Percentiles rank a stretch among this genome's conserved stretches.
These are phyloP conservation scores for Hippocampus mohnikei DNA, from an alignment of 2,113 vertebrate genomes.

Conservation along the genomic window DNA sequence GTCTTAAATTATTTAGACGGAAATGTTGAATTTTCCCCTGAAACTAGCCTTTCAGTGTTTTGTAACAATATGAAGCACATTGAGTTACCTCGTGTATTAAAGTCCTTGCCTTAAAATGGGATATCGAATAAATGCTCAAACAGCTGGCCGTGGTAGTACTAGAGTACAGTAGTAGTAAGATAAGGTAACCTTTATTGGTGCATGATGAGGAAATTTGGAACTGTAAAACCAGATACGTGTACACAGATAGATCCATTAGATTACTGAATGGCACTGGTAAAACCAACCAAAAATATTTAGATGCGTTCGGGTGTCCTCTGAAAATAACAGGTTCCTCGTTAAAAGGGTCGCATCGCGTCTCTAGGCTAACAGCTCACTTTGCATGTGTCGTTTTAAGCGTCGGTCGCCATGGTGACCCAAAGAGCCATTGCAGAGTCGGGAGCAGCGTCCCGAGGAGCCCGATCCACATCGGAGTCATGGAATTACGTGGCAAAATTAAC, in stretches of 20 bases:
- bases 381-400: constrained; percentile 37
- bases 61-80: no score
- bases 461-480: background rate
- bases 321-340: background rate
- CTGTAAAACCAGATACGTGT: background rate
- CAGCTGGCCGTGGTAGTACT: no score
- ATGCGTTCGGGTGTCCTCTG: background rate
- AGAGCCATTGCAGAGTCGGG: constrained; percentile 6
- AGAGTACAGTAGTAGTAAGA: no score
- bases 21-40: no score
- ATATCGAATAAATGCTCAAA: no score
- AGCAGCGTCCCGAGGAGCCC: background rate
- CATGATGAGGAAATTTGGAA: no score
- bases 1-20: no score
- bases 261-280: background rate
- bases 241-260: background rate
- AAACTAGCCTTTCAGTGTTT: no score
- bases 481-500: background rate
- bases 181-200: no score
- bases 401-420: constrained; percentile 59
- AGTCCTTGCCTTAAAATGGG: no score
- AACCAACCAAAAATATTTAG: background rate
- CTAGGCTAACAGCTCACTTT: constrained; percentile 27
- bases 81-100: background rate
- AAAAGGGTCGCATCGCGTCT: background rate